These are phyloP conservation scores for Lycopodina hypogea DNA, from an alignment of 37 sponge, comb jelly and placozoan species.

Conservation along the genomic window DNA sequence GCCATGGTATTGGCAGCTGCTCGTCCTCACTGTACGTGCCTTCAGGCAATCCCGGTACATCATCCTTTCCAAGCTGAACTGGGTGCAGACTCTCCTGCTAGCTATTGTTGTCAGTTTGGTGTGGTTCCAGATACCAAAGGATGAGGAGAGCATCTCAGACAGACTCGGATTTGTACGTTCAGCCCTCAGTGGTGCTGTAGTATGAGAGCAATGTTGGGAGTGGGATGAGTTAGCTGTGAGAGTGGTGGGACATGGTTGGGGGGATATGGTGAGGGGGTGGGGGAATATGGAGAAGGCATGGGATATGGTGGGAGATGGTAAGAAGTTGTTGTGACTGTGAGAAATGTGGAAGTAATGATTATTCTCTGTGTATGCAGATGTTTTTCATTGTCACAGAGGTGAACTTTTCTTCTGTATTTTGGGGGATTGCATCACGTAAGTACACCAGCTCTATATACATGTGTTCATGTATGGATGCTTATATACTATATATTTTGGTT, in stretches of 20 bases:
- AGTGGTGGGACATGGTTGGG: too few species aligned
- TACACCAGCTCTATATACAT: too few species aligned
- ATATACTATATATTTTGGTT: too few species aligned
- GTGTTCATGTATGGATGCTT: too few species aligned
- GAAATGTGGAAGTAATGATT: too few species aligned
- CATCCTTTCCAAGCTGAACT: slow-evolving; percentile 30
- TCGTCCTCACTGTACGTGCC: slow-evolving; percentile 50
- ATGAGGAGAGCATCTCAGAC: slow-evolving; percentile 52
- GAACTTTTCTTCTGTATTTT: slow-evolving; percentile 35
- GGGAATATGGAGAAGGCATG: too few species aligned
- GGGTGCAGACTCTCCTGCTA: slow-evolving; percentile 27
- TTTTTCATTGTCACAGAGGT: slow-evolving; percentile 62
- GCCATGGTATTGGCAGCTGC: slow-evolving; percentile 60
- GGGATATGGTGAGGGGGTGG: too few species aligned
- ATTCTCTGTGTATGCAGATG: slow-evolving; percentile 29
- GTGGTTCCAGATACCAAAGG: slow-evolving; percentile 71
- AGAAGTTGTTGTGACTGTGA: too few species aligned
- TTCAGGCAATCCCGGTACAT: slow-evolving; percentile 39
- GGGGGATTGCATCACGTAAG: slow-evolving; percentile 9
- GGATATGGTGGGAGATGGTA: too few species aligned
- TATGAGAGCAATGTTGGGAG: too few species aligned
- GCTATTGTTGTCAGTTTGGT: slow-evolving; percentile 32
- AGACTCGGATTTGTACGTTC: slow-evolving; percentile 17
- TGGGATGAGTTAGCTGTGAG: not conserved
- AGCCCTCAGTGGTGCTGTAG: too few species aligned